phyloP scores from a whole-genome alignment of 2,888 invertebrate species.

The Hypomecis punctinalis region DNA sequence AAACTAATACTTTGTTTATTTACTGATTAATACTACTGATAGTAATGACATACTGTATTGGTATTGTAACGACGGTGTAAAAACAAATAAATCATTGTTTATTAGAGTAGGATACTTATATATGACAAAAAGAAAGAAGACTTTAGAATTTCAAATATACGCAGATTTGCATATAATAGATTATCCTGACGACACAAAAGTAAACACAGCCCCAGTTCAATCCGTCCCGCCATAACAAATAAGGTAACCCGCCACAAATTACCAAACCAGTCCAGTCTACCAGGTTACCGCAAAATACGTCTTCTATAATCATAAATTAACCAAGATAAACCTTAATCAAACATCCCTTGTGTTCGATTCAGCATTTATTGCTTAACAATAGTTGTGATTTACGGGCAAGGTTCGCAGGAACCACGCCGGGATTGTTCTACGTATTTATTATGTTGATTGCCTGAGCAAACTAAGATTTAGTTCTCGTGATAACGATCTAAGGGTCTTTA shows the following conservation, averaged over 20 bases:
- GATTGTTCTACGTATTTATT: constrained; percentile 72
- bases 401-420: constrained; percentile 63
- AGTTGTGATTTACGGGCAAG: constrained; percentile 81
- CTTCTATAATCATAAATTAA: constrained; percentile 79
- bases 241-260: constrained; percentile 18
- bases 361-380: constrained; percentile 81
- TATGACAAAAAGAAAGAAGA: too few species aligned
- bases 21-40: too few species aligned
- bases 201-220: background rate
- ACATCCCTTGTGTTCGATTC: constrained; percentile 80
- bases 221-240: constrained; percentile 6
- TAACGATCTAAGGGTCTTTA: constrained; percentile 23
- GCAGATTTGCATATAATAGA: too few species aligned
- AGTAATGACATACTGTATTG: too few species aligned
- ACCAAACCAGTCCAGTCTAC: constrained; percentile 19
- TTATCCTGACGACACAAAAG: too few species aligned
- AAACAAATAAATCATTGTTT: too few species aligned
- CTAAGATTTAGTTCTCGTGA: constrained; percentile 47
- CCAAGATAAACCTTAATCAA: constrained; percentile 83
- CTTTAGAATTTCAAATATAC: too few species aligned
- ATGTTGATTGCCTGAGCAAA: constrained; percentile 51
- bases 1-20: too few species aligned
- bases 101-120: too few species aligned
- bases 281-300: constrained; percentile 46
- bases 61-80: too few species aligned